Base-by-base conservation (phyloP, 2,797 vertebrate genomes). In the Clamator glandarius region DNA sequence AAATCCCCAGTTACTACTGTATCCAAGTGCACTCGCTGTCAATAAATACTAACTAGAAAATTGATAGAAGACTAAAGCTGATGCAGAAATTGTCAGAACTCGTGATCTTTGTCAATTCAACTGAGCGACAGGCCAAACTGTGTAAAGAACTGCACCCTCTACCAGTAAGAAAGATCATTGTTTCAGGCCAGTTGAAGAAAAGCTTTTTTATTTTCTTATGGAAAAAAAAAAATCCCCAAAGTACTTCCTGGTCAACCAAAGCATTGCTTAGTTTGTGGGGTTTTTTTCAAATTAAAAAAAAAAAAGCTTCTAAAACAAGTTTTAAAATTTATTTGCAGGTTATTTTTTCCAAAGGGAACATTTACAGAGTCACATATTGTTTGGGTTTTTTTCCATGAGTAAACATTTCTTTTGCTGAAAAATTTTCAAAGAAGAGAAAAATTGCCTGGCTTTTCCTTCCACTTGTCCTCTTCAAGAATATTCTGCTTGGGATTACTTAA, bases 41-140 rank as follows among this genome's bases (percentile, higher is more conserved):
- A 61, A 46, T 57, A 33, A 14, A 5, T 9, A 50, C 64, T 46
- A 88, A 44, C 35, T 51, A 64, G 28, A 70, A 52, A 80, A 77
- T 0, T 46, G 36, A 77, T 4, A 70, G 58, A 50, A 87, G 21
- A 31, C 20, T 51, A 55, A 9, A 77, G 6, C 9, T 87, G 73
- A 89, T 59, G 29, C 59, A 82, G 48, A 68, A 73, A 87, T 66
- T 93, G 67, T 50, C 81, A 94, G 52, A 81, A 81, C 46, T 36
- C 86, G 64, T 59, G 54, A 84, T 77, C 69, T 86, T 82, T 79
- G 84, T 42, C 67, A 82, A 24, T 51, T 75, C 54, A 66, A 26
- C 21, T 55, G 67, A 90, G 51, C 73, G 75, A 77, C 67, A 89
- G 54, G n/a, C 12, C 63, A 51, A 61, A 83, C 31, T 0, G 0